Evolutionary conservation across 2,797 vertebrate genomes (phyloP).

Genomic region (Morelia viridis): DNA sequence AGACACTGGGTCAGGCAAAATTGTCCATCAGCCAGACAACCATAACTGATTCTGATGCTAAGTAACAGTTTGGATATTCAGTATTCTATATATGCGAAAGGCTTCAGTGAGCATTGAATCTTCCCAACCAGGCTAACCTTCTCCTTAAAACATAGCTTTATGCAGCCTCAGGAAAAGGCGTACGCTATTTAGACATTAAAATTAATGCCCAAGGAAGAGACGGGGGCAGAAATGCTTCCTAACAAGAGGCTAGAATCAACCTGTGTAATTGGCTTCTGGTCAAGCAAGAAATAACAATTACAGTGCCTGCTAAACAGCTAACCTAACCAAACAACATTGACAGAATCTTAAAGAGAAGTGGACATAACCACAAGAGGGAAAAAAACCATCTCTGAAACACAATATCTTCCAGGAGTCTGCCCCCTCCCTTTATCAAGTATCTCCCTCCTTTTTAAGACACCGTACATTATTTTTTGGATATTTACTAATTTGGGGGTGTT

Average conservation of each 20-base stretch:
- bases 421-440: neutral
- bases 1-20: slow-evolving; percentile 92
- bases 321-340: slow-evolving; percentile 7
- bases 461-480: slow-evolving; percentile 22
- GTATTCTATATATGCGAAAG: slow-evolving; percentile 97
- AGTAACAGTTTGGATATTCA: slow-evolving; percentile 97
- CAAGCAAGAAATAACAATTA: slow-evolving; percentile 62
- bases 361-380: slow-evolving; percentile 19
- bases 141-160: slow-evolving; percentile 82
- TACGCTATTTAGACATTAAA: slow-evolving; percentile 82
- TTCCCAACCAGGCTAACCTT: slow-evolving; percentile 84
- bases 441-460: neutral
- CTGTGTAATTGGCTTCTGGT: slow-evolving; percentile 65
- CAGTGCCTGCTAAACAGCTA: slow-evolving; percentile 43
- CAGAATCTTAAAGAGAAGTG: slow-evolving; percentile 63
- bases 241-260: slow-evolving; percentile 66
- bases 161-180: slow-evolving; percentile 79
- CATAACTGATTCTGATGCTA: slow-evolving; percentile 99
- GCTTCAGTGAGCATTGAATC: slow-evolving; percentile 93
- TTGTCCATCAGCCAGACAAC: slow-evolving; percentile 99
- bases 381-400: neutral
- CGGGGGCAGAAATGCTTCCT: slow-evolving; percentile 47
- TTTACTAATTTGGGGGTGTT: neutral
- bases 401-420: neutral
- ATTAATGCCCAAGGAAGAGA: slow-evolving; percentile 70